Base-by-base conservation (phyloP, 2,113 vertebrate species). In the Pangasianodon gigas region DNA sequence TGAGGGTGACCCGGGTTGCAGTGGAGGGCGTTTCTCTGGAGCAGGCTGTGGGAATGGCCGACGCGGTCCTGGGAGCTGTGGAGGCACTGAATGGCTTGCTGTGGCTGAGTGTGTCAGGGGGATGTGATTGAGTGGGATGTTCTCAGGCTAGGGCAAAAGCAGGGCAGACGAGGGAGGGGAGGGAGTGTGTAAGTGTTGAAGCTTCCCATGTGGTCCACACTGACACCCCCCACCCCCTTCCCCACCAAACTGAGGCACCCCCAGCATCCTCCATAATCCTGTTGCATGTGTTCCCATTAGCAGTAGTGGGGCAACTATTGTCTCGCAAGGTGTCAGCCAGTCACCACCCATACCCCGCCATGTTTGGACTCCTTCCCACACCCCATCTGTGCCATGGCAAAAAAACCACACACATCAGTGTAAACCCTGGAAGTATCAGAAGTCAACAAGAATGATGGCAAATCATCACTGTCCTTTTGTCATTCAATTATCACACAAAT, bases 261-360 rank as follows among this genome's bases (percentile, higher is more conserved):
- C 92, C 95, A 94, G 94, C 95, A 94, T 95, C 93, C 93, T 87
- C 89, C 90, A 93, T 96, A 95, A 95, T 96, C 94, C 92, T 77
- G 94, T 96, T 95, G 94, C 94, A 94, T 96, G 93, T 94, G 93
- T 95, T 94, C 93, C 93, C 93, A 95, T 96, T 95, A 95, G 94
- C 91, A 91, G 93, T 94, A 94, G 94, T 94, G 93, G 95, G 93
- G 87, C 81, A 0, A 46, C 94, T 91, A 94, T 96, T 96, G 95
- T 96, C 90, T 89, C 83, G 85, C 67, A 11, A 89, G 90, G 93
- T 93, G 94, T 94, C 94, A 94, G 93, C 94, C 94, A 93, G 95
- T 95, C 95, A 94, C 90, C 93, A 92, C 94, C 92, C 93, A 91
- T 32, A 84, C 82, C 84, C 91, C 52, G 93, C 92, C 95, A 93